Evolutionary conservation across 2,797 vertebrate genomes (phyloP).

Genomic region (Thunnus albacares): DNA sequence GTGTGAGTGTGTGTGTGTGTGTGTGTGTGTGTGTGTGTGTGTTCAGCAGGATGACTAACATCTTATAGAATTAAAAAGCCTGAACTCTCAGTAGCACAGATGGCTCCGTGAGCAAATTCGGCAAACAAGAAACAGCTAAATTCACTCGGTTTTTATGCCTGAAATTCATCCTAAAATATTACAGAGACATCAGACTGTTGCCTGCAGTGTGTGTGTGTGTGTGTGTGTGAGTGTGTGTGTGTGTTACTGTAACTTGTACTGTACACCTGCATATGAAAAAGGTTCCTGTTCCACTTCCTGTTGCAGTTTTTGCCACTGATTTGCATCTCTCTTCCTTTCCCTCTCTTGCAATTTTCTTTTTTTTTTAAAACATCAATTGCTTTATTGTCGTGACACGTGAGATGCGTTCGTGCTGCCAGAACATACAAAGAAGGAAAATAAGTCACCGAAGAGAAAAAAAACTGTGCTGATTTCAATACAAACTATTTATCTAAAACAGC

Average conservation of each 20-base stretch:
- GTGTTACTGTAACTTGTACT: neutral
- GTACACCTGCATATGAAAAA: slow-evolving; percentile 42
- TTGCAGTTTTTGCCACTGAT: slow-evolving; percentile 33
- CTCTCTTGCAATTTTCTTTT: slow-evolving; percentile 14
- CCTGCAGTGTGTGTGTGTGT: neutral
- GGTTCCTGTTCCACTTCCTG: slow-evolving; percentile 50
- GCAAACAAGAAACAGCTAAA: slow-evolving; percentile 22
- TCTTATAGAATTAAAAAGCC: slow-evolving; percentile 59
- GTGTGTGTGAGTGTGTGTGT: slow-evolving; percentile 6
- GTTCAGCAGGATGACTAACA: slow-evolving; percentile 65
- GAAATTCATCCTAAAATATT: slow-evolving; percentile 25
- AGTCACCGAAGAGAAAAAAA: no score
- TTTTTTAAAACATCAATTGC: neutral
- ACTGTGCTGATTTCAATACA: no score
- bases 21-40: slow-evolving; percentile 36
- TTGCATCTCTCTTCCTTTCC: slow-evolving; percentile 49
- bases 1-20: slow-evolving; percentile 39
- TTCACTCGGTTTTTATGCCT: slow-evolving; percentile 8
- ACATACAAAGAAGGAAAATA: no score
- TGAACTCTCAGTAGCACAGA: slow-evolving; percentile 63
- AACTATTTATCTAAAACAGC: no score
- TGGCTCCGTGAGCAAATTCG: slow-evolving; percentile 51
- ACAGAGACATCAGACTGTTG: neutral
- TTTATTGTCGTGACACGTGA: neutral
- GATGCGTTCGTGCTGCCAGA: neutral